Base-by-base conservation (phyloP, 1,140 invertebrate genomes). In the Cotesia glomerata region DNA sequence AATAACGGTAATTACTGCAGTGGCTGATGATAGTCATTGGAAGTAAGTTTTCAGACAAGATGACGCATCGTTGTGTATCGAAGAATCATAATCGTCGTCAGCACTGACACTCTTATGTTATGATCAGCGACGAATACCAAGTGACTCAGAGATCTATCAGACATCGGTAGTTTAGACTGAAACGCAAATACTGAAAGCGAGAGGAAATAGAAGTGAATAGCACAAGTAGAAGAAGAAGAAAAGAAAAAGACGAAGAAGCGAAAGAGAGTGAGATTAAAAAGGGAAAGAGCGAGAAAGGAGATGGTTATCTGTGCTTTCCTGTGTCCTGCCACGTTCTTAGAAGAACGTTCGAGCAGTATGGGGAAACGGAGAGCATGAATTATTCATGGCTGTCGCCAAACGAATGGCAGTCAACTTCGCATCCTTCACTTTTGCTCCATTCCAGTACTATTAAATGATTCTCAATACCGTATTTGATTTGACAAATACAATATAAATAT, bases 331-430 rank as follows among this genome's bases (percentile, higher is more conserved):
- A 84, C 81, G 81, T 87, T 86, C 84, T 83, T 77, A 85, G 84
- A 86, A 86, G 84, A 84, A 77, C 78, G 81, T 82, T 80, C 80
- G 77, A 80, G 80, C 76, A 80, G 82, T 84, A 84, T 83, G 84
- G 85, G 84, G 86, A 87, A 86, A 86, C 79, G 78, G 70, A 78
- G 81, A 79, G 75, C 83, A 87, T 87, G 86, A 86, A 87, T 87
- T 73, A 86, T 87, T 85, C 85, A 86, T 81, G 74, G 74, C n/a
- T 78, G 79, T 86, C 85, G 81, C 79, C 81, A 81, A 85, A 85
- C 82, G 79, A 82, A 78, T 79, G 74, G 56, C 76, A 77, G 74
- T 65, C 16, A 76, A 76, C 76, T 73, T 79, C 72, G 71, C 78
- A 67, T 56, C 54, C 67, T 39, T 61, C 71, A 74, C 74, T 74